These are phyloP conservation scores for Penelope pileata DNA, from an alignment of 2,113 vertebrate species.

Conservation along the genomic window DNA sequence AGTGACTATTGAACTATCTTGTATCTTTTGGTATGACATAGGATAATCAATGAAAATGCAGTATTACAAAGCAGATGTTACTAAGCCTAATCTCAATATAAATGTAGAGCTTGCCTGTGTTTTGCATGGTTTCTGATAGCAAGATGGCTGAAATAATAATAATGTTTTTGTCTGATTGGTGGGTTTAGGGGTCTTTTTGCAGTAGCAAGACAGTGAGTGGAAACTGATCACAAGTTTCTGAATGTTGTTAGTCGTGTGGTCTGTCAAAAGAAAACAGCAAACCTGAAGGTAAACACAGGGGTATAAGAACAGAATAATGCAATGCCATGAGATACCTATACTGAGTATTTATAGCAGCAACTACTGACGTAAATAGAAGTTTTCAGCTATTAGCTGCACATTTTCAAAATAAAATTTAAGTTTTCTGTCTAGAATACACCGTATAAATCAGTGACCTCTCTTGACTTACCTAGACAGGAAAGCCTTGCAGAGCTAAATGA, in stretches of 20 bases:
- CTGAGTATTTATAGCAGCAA: neutral
- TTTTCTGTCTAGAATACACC: neutral
- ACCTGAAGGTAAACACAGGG: neutral
- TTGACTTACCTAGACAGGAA: neutral
- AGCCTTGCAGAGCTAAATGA: neutral
- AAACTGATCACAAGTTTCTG: neutral
- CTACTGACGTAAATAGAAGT: neutral
- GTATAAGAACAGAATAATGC: neutral
- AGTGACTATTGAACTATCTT: neutral
- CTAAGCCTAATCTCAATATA: neutral
- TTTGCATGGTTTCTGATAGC: neutral
- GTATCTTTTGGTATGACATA: neutral
- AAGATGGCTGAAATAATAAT: too few species aligned
- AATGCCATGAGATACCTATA: neutral
- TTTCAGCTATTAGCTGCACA: neutral
- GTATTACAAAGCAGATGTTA: neutral
- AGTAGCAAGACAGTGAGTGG: neutral
- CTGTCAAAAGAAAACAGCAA: neutral
- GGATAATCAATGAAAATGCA: neutral
- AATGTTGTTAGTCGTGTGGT: neutral
- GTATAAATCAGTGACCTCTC: neutral
- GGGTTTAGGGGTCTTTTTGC: neutral
- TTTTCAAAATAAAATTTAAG: neutral
- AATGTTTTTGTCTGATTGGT: neutral
- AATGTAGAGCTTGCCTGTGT: neutral